Evolutionary conservation across 2,888 invertebrate genomes (phyloP).

Genomic region (Pristionchus fissidentatus): DNA sequence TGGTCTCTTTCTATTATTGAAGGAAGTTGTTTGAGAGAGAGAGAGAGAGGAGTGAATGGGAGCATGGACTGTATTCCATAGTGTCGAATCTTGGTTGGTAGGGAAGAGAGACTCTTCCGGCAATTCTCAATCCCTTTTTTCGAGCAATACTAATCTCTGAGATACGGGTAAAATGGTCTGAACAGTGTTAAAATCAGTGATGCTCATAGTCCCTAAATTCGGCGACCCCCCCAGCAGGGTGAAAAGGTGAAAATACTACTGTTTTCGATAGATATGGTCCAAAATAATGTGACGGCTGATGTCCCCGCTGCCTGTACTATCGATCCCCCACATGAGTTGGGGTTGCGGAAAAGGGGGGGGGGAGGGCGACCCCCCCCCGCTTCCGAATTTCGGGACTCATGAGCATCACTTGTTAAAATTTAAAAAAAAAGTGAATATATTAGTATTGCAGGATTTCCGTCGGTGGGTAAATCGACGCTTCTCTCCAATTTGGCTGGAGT

Average conservation of each 20-base stretch:
- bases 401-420: neutral
- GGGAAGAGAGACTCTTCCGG: neutral
- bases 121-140: neutral
- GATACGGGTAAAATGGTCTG: neutral
- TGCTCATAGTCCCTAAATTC: too few relatives aligned
- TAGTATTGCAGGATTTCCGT: constrained; percentile 87
- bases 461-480: constrained; percentile 97
- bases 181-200: too few relatives aligned
- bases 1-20: neutral
- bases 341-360: neutral
- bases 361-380: neutral
- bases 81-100: neutral
- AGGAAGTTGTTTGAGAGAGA: neutral
- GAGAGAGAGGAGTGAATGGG: neutral
- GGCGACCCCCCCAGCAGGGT: too few relatives aligned
- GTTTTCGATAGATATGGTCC: too few relatives aligned
- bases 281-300: neutral
- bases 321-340: too few relatives aligned
- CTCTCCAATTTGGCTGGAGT: constrained; percentile 98
- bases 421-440: neutral
- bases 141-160: neutral
- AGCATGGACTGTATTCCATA: constrained; percentile 1
- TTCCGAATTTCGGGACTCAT: too few relatives aligned
- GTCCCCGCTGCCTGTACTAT: too few relatives aligned
- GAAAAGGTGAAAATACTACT: too few relatives aligned